phyloP scores from a whole-genome alignment of 1,140 invertebrate species.

The Brachionus rotundiformis region DNA sequence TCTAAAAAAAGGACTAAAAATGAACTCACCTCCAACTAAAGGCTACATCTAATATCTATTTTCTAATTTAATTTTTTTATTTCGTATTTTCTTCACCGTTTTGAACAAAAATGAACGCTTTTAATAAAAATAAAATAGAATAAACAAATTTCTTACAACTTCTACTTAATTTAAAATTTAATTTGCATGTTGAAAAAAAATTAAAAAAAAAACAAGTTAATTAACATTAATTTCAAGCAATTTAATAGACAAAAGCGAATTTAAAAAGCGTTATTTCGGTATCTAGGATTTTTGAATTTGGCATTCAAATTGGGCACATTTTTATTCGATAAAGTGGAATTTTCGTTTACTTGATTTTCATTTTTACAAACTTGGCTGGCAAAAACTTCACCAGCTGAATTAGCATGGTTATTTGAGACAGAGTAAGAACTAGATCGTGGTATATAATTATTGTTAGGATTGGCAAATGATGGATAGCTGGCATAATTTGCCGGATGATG shows the following conservation, averaged over 20 bases:
- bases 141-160: constrained; percentile 3
- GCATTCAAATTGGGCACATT: not conserved
- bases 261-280: constrained; percentile 1
- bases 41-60: not conserved
- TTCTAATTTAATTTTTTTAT: not conserved
- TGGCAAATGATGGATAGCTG: not conserved
- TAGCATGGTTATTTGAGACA: not conserved
- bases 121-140: not conserved
- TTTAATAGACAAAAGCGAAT: not conserved
- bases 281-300: not conserved
- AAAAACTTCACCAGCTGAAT: not conserved
- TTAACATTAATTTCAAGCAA: not conserved
- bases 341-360: not conserved
- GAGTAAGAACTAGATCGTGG: not conserved
- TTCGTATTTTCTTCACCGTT: not conserved
- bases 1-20: not conserved
- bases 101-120: constrained; percentile 4
- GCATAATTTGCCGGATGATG: not conserved
- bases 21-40: not conserved
- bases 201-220: not conserved
- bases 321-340: not conserved
- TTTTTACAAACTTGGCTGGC: not conserved
- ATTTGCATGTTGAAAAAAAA: not conserved
- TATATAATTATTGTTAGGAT: not conserved
- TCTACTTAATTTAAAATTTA: not conserved